These are phyloP conservation scores for Labroides dimidiatus DNA, from an alignment of 2,797 vertebrate genomes.

Conservation along the genomic window DNA sequence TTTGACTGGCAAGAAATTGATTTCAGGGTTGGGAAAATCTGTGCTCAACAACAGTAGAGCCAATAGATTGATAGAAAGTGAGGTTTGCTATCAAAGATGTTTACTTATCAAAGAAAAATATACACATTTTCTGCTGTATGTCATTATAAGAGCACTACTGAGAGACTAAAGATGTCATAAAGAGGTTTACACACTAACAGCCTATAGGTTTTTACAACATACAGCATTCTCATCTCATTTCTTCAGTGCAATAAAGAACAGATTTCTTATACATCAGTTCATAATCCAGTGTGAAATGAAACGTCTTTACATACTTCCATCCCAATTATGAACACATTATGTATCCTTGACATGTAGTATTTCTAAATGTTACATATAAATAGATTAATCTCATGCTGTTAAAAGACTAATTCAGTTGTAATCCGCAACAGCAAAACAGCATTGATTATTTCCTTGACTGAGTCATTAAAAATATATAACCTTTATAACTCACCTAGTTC, in stretches of 20 bases:
- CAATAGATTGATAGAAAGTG: conserved; percentile 13
- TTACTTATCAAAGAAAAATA: conserved; percentile 1
- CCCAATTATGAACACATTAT: not conserved
- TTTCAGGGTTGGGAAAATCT: conserved; percentile 28
- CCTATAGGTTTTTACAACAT: no score
- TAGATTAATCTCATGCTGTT: not conserved
- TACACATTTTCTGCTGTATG: no score
- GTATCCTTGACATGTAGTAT: not conserved
- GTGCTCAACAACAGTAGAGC: conserved; percentile 13
- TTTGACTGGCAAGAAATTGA: conserved; percentile 37
- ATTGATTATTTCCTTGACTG: not conserved
- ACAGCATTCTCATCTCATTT: conserved; percentile 14
- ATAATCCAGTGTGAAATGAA: conserved; percentile 28
- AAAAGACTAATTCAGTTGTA: not conserved
- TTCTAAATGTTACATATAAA: conserved; percentile 7
- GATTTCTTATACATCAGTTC: conserved; percentile 22
- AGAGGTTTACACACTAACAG: no score
- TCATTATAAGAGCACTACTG: no score
- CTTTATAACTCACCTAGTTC: no score
- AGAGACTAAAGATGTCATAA: no score
- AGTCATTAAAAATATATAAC: no score
- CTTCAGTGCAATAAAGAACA: conserved; percentile 6
- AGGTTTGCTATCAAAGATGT: not conserved
- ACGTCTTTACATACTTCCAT: conserved; percentile 11
- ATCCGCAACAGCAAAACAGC: not conserved